phyloP scores from a whole-genome alignment of 2,888 invertebrate species.

The Tetropium fuscum region DNA sequence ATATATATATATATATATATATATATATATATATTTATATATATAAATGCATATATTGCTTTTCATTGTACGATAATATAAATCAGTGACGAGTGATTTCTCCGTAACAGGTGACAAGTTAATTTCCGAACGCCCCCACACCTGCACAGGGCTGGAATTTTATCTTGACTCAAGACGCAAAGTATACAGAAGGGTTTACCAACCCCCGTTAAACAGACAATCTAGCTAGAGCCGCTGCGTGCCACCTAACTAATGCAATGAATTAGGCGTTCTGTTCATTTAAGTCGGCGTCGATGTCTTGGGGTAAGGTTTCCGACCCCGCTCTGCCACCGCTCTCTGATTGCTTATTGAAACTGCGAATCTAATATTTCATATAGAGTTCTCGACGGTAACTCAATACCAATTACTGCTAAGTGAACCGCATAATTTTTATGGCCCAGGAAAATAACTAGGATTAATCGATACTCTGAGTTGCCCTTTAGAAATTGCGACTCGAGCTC shows the following conservation, averaged over 20 bases:
- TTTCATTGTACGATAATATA: too few relatives aligned
- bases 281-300: constrained; percentile 29
- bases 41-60: too few relatives aligned
- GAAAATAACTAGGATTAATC: constrained; percentile 22
- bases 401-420: constrained; percentile 41
- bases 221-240: constrained; percentile 1
- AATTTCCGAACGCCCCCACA: not conserved
- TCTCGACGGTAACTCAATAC: constrained; percentile 39
- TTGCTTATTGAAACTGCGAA: constrained; percentile 35
- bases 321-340: constrained; percentile 26
- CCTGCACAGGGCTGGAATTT: not conserved
- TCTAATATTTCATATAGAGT: constrained; percentile 21
- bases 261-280: constrained; percentile 31
- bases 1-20: too few relatives aligned
- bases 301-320: constrained; percentile 24
- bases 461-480: constrained; percentile 3
- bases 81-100: too few relatives aligned
- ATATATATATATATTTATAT: too few relatives aligned
- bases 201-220: constrained; percentile 8
- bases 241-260: constrained; percentile 24
- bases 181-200: constrained; percentile 13
- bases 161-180: not conserved
- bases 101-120: too few relatives aligned
- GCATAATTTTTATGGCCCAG: constrained; percentile 41
- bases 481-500: too few relatives aligned